These are phyloP conservation scores for Agelaius phoeniceus DNA, from an alignment of 2,113 vertebrate genomes.

Conservation along the genomic window DNA sequence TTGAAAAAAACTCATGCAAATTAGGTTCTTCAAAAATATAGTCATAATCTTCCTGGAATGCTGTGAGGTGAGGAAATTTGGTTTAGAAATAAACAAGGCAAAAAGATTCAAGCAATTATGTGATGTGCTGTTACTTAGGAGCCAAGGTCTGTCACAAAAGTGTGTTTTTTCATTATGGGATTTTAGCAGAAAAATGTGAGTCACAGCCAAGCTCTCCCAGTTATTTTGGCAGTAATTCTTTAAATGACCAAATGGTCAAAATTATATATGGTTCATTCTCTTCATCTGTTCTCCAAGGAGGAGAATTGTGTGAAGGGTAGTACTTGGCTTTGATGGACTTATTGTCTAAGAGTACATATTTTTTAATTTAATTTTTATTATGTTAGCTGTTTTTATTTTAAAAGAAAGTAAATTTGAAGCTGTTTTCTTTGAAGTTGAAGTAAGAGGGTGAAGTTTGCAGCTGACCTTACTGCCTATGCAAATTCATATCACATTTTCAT, in stretches of 20 bases:
- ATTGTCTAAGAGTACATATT: neutral
- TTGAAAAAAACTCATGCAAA: neutral
- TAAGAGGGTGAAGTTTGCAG: neutral
- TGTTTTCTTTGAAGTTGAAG: neutral
- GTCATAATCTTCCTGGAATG: neutral
- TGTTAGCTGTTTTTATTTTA: neutral
- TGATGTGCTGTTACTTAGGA: neutral
- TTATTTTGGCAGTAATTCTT: conserved; percentile 32
- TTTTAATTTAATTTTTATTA: neutral
- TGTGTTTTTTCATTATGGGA: neutral
- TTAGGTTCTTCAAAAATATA: neutral
- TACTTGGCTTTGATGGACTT: neutral
- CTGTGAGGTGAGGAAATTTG: neutral
- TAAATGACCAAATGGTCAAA: neutral
- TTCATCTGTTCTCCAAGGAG: neutral
- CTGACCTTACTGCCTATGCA: neutral
- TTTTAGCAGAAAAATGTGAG: conserved; percentile 35
- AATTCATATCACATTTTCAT: neutral
- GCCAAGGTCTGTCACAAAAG: conserved; percentile 8
- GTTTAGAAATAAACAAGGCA: neutral
- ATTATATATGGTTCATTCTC: neutral
- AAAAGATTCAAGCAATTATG: neutral
- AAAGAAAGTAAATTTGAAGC: neutral
- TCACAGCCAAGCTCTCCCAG: conserved; percentile 5
- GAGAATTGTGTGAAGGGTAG: neutral